Base-by-base conservation (phyloP, 1,140 invertebrate genomes). In the Alviniconcha marisindica region DNA sequence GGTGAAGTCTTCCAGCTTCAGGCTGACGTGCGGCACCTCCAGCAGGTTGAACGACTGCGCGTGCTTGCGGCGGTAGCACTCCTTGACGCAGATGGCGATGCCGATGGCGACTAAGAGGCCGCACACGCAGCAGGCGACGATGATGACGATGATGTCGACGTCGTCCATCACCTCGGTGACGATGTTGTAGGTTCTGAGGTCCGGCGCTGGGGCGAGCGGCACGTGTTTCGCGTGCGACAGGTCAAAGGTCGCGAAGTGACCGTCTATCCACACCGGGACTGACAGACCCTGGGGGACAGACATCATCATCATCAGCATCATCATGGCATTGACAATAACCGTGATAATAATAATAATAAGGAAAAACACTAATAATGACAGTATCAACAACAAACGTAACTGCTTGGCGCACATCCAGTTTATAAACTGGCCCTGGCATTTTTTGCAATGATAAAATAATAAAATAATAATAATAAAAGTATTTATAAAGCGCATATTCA, bases 1-100 rank as follows among this genome's bases (percentile, higher is more conserved):
- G 3, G 87, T 84, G 66, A 87, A 89, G 60, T 89, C 88, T 28
- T 86, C 85, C 76, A 89, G 73, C 48, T 89, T 89, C 1, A 88
- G 56, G 66, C 87, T 86, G 73, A 87, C 84, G 69, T 88, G 85
- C n/a, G 87, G 86, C n/a, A 82, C 83, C 10, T 88, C 85, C 44
- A 83, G 77, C 24, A 89, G 66, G 42, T 86, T 54, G 77, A 89
- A 89, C 3, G 87, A 84, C 28, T 85, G 82, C 3, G 82, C 83
- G 12, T 84, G 54, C 78, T 89, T 88, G 36, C 85, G 81, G n/a
- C 81, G 81, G 77, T 87, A 87, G 66, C 84, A 87, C 80, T 88
- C 87, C 31, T 86, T 84, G 54, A 82, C 83, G 36, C 83, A 78
- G 24, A 88, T 56, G 24, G 83, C 83, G 28, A 84, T 42, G 48